These are phyloP conservation scores for Perognathus longimembris DNA, from an alignment of 2,113 vertebrate genomes.

Conservation along the genomic window DNA sequence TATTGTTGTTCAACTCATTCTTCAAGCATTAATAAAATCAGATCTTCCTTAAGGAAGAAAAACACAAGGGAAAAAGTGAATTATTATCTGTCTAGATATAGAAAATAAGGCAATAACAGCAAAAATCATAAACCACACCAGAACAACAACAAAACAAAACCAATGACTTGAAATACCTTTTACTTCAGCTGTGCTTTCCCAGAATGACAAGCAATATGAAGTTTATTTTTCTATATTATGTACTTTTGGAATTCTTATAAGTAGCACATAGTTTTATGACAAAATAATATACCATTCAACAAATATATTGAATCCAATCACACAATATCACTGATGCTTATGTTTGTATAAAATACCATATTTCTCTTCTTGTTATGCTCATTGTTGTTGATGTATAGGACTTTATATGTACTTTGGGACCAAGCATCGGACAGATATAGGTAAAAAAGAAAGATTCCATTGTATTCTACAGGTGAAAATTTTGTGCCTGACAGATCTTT, in stretches of 20 bases:
- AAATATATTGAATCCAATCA: not conserved
- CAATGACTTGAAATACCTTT: not conserved
- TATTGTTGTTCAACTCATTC: not conserved
- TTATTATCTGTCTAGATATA: not conserved
- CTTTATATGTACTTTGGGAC: constrained; percentile 32
- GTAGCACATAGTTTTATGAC: not conserved
- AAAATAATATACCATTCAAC: not conserved
- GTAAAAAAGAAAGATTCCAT: constrained; percentile 22
- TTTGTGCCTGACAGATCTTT: constrained; percentile 27
- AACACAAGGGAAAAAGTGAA: not conserved
- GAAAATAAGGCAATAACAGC: not conserved
- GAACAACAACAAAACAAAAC: not conserved
- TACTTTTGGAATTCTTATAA: not conserved
- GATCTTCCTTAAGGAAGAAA: not conserved
- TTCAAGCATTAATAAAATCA: constrained; percentile 5
- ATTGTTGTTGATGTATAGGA: not conserved
- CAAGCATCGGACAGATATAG: not conserved
- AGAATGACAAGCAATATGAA: not conserved
- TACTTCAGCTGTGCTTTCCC: not conserved
- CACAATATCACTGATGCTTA: not conserved
- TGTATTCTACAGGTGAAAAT: not conserved
- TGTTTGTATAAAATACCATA: not conserved
- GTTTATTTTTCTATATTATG: not conserved
- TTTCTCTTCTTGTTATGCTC: not conserved
- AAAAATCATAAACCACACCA: not conserved